These are phyloP conservation scores for Gymnothorax reevesii DNA, from an alignment of 2,797 vertebrate species.

Conservation along the genomic window DNA sequence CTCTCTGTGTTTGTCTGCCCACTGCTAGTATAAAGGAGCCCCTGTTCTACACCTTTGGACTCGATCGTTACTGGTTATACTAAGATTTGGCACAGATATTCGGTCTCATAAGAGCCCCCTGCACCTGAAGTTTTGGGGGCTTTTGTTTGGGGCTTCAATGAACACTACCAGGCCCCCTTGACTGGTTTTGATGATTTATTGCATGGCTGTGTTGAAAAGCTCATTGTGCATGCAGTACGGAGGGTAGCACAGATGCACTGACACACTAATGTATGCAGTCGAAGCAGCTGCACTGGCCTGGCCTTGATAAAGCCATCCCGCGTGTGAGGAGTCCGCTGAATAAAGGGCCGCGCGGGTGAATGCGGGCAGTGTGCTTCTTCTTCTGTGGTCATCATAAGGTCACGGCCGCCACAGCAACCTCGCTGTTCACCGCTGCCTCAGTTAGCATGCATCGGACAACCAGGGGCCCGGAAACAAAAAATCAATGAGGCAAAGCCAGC, in stretches of 20 bases:
- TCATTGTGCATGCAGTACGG: background rate
- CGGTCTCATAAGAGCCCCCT: too few species aligned
- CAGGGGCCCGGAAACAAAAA: background rate
- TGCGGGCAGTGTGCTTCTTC: background rate
- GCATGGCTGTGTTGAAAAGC: background rate
- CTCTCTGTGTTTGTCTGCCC: background rate
- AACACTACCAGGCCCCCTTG: background rate
- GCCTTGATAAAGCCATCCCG: background rate
- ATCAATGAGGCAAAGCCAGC: background rate
- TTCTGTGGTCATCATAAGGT: background rate
- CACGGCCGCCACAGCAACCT: background rate
- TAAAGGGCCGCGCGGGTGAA: background rate
- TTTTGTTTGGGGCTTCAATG: background rate
- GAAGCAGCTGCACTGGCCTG: background rate
- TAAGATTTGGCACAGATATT: too few species aligned
- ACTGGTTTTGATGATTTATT: background rate
- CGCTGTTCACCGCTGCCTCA: background rate
- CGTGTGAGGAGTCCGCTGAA: background rate
- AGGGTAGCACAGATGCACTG: background rate
- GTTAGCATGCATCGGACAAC: background rate
- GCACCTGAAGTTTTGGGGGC: background rate
- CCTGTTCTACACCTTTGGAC: too few species aligned
- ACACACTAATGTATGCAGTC: background rate
- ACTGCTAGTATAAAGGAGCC: background rate
- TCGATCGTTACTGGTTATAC: too few species aligned